phyloP scores from a whole-genome alignment of 2,113 vertebrate species.

The Gavia stellata region DNA sequence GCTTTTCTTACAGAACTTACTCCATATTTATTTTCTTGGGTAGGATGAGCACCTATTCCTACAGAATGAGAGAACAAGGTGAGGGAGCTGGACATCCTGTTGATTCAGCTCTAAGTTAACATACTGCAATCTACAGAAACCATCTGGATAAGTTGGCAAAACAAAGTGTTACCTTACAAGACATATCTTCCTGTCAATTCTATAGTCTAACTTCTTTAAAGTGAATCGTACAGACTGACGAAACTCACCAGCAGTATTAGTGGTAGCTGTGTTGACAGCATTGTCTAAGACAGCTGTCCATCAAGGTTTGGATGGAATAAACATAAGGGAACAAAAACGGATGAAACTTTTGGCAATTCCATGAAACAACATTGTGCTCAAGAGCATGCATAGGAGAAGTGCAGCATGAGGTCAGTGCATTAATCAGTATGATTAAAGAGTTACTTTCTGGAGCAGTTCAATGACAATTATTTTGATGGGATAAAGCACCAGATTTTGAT shows the following conservation, averaged over 20 bases:
- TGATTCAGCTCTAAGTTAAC: not conserved
- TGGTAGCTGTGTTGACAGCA: not conserved
- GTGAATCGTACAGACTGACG: not conserved
- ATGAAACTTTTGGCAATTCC: not conserved
- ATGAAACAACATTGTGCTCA: not conserved
- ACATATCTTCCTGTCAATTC: not conserved
- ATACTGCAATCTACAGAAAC: not conserved
- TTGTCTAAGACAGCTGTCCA: not conserved
- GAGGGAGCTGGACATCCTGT: not conserved
- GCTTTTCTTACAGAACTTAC: not conserved
- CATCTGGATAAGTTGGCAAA: constrained; percentile 13
- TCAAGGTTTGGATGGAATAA: not conserved
- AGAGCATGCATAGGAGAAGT: not conserved
- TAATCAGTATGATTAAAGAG: not conserved
- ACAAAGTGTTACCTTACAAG: constrained; percentile 19
- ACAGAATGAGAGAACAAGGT: not conserved
- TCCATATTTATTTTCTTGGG: not conserved
- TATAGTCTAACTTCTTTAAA: not conserved
- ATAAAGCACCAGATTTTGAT: not conserved
- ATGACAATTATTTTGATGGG: not conserved
- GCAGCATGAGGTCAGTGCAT: not conserved
- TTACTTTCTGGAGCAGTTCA: not conserved
- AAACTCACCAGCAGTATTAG: not conserved
- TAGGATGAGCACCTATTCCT: not conserved
- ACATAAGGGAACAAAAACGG: not conserved